Percentiles rank a stretch among this genome's conserved stretches.
These are phyloP conservation scores for Anguilla obscura DNA, from an alignment of 2,797 vertebrate species.

Conservation along the genomic window DNA sequence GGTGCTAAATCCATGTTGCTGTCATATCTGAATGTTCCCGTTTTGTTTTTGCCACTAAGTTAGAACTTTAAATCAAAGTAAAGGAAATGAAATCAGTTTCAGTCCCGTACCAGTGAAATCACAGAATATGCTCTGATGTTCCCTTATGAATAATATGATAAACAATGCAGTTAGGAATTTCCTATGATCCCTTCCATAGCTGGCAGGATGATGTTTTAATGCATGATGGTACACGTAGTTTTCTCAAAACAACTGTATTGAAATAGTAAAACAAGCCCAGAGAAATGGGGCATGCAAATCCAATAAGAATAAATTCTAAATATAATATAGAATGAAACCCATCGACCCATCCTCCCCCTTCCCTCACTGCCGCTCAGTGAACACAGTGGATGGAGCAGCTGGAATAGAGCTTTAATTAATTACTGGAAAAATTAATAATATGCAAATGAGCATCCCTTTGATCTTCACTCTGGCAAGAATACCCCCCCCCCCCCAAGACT, in stretches of 20 bases:
- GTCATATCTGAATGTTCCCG: neutral
- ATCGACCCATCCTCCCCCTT: neutral
- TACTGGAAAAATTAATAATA: conserved; percentile 14
- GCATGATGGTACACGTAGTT: conserved; percentile 5
- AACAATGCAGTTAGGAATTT: no score
- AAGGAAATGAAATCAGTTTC: neutral
- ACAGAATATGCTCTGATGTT: neutral
- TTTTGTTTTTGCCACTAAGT: neutral
- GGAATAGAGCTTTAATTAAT: conserved; percentile 18
- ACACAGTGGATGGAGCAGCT: neutral
- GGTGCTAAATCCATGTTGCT: neutral
- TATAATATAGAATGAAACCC: neutral
- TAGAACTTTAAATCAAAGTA: neutral
- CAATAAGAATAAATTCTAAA: neutral
- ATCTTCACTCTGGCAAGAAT: conserved; percentile 5
- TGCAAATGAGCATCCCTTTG: conserved; percentile 30
- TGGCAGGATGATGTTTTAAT: neutral
- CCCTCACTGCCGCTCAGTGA: neutral
- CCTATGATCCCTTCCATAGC: neutral
- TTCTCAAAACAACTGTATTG: neutral
- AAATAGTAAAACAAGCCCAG: neutral
- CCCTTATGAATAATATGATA: no score
- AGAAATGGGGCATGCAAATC: neutral
- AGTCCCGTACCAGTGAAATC: neutral
- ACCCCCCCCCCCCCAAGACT: no score